phyloP scores from a whole-genome alignment of 2,113 vertebrate species.

The Aplodontia rufa region DNA sequence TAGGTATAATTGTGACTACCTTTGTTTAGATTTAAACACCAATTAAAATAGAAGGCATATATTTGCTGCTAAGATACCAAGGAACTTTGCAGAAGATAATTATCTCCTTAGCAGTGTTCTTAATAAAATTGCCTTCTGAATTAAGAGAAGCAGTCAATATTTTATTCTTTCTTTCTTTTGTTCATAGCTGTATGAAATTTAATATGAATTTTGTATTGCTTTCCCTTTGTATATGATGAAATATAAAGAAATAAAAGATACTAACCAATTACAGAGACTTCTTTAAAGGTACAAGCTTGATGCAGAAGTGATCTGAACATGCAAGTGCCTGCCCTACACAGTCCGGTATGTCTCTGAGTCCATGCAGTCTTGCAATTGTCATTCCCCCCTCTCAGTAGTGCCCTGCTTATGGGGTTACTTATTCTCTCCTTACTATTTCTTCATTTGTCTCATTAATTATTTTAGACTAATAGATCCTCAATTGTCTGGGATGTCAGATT shows the following conservation, averaged over 20 bases:
- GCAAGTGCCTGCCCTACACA: not conserved
- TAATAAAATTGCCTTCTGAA: slow-evolving; percentile 51
- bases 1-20: slow-evolving; percentile 11
- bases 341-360: no score
- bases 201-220: slow-evolving; percentile 32
- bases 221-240: not conserved
- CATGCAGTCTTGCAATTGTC: not conserved
- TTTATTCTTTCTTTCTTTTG: slow-evolving; percentile 20
- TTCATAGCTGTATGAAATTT: not conserved
- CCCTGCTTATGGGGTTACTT: not conserved
- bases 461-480: not conserved
- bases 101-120: slow-evolving; percentile 49
- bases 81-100: slow-evolving; percentile 49
- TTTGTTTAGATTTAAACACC: slow-evolving; percentile 53
- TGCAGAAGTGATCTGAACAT: not conserved
- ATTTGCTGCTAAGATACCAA: slow-evolving; percentile 44
- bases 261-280: not conserved
- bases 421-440: not conserved
- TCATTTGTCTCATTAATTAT: slow-evolving; percentile 11
- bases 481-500: not conserved
- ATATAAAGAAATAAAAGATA: not conserved
- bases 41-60: not conserved
- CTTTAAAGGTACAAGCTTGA: slow-evolving; percentile 5
- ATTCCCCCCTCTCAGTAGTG: not conserved
- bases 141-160: slow-evolving; percentile 43